phyloP scores from a whole-genome alignment of 2,797 vertebrate genomes.

The Danio albolineatus region DNA sequence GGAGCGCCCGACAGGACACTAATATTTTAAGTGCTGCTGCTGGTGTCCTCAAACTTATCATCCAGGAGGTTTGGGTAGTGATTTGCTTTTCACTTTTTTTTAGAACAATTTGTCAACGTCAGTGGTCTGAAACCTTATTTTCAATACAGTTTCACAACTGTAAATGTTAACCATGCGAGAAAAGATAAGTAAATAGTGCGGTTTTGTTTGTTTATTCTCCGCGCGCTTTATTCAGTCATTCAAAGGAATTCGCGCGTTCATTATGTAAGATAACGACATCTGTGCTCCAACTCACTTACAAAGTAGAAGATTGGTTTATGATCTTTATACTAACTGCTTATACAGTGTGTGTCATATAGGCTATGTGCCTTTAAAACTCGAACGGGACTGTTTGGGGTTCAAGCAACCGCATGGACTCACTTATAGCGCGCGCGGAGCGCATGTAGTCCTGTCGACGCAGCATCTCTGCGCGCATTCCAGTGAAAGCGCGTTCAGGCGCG shows the following conservation, averaged over 20 bases:
- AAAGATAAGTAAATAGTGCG: background rate
- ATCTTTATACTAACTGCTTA: background rate
- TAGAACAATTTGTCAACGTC: background rate
- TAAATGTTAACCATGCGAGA: background rate
- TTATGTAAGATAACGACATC: background rate
- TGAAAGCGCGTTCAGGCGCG: constrained; percentile 31
- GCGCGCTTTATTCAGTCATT: background rate
- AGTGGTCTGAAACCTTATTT: background rate
- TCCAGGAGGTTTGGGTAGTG: background rate
- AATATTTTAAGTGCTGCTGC: constrained; percentile 47
- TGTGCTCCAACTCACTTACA: too few relatives aligned
- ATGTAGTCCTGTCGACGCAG: constrained; percentile 35
- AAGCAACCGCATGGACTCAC: background rate
- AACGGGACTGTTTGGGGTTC: background rate
- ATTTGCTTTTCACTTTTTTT: background rate
- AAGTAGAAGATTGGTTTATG: too few relatives aligned
- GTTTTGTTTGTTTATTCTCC: background rate
- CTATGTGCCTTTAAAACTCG: background rate
- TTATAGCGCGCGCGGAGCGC: background rate
- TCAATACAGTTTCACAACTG: background rate
- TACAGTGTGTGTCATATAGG: background rate
- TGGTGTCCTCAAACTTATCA: background rate
- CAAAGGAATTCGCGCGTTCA: background rate
- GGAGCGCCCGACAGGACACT: constrained; percentile 28
- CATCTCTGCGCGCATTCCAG: constrained; percentile 43